Evolutionary conservation across 1,140 invertebrate genomes (phyloP).

Genomic region (Aleiodes sp.): DNA sequence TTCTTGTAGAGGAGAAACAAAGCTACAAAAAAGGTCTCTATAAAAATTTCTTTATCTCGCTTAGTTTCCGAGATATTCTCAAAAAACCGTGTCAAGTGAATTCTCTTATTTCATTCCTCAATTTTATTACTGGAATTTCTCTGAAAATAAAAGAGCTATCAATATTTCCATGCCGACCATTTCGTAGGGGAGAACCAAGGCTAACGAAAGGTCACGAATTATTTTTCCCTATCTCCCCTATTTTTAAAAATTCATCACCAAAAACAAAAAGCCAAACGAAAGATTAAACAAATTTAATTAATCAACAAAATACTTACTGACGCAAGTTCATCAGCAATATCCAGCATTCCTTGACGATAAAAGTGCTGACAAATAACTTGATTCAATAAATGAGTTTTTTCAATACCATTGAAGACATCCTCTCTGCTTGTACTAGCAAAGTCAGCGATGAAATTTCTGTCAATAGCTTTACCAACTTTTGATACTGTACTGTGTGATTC

Average conservation of each 20-base stretch:
- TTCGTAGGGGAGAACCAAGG: too few relatives aligned
- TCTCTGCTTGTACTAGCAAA: slow-evolving; percentile 89
- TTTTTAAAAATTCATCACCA: not conserved
- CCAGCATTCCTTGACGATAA: slow-evolving; percentile 90
- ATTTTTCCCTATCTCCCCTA: too few relatives aligned
- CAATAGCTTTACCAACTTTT: slow-evolving; percentile 96
- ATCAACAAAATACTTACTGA: slow-evolving; percentile 58
- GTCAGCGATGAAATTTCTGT: slow-evolving; percentile 92
- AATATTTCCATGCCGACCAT: too few relatives aligned
- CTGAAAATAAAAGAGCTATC: too few relatives aligned
- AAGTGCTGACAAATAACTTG: slow-evolving; percentile 98
- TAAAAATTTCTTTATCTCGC: too few relatives aligned
- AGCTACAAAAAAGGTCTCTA: too few relatives aligned
- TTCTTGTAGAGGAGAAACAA: too few relatives aligned
- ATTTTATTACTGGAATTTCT: too few relatives aligned
- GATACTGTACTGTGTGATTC: slow-evolving; percentile 90
- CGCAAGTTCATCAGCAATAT: slow-evolving; percentile 86
- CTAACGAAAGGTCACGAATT: too few relatives aligned
- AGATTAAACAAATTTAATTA: not conserved
- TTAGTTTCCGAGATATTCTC: too few relatives aligned
- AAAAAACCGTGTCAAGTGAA: too few relatives aligned
- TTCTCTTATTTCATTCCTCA: too few relatives aligned
- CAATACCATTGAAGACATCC: slow-evolving; percentile 82
- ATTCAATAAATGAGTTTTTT: slow-evolving; percentile 86
- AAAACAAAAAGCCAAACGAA: not conserved